These are phyloP conservation scores for Lineus longissimus DNA, from an alignment of 1,140 invertebrate genomes.

Conservation along the genomic window DNA sequence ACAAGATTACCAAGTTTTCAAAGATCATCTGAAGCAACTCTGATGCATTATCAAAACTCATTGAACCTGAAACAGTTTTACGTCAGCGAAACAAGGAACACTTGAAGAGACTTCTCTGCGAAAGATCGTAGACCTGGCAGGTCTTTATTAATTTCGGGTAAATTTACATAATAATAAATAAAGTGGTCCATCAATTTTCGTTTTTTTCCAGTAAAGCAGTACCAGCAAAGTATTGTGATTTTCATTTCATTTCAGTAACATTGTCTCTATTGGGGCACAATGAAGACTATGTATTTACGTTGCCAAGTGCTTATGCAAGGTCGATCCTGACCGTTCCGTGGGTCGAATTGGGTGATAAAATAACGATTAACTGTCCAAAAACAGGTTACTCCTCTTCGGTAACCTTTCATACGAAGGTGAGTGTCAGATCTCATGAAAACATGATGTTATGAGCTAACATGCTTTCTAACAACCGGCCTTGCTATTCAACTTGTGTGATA, in stretches of 20 bases:
- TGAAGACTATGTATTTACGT: conserved; percentile 89
- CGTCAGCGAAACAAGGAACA: too few relatives aligned
- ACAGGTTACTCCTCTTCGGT: conserved; percentile 84
- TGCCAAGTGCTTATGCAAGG: conserved; percentile 93
- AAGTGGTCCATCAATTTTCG: too few relatives aligned
- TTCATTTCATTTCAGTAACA: conserved; percentile 56
- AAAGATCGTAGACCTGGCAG: too few relatives aligned
- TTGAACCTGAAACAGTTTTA: too few relatives aligned
- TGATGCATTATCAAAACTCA: too few relatives aligned
- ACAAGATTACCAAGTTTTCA: too few relatives aligned
- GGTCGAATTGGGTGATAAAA: conserved; percentile 91
- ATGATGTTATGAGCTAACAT: background rate
- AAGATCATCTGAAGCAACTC: too few relatives aligned
- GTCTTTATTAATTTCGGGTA: too few relatives aligned
- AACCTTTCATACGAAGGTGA: conserved; percentile 85
- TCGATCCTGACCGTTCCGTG: conserved; percentile 94
- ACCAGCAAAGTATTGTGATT: background rate
- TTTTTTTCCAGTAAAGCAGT: too few relatives aligned
- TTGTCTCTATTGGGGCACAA: conserved; percentile 77
- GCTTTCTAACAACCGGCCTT: too few relatives aligned
- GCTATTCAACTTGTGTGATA: background rate
- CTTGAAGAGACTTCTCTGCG: too few relatives aligned
- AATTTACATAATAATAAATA: too few relatives aligned
- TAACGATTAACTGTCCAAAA: conserved; percentile 81
- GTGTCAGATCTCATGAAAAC: background rate